Percentiles rank a stretch among this genome's conserved stretches.
phyloP scores from a whole-genome alignment of 2,888 invertebrate species.

The Mythimna vitellina region DNA sequence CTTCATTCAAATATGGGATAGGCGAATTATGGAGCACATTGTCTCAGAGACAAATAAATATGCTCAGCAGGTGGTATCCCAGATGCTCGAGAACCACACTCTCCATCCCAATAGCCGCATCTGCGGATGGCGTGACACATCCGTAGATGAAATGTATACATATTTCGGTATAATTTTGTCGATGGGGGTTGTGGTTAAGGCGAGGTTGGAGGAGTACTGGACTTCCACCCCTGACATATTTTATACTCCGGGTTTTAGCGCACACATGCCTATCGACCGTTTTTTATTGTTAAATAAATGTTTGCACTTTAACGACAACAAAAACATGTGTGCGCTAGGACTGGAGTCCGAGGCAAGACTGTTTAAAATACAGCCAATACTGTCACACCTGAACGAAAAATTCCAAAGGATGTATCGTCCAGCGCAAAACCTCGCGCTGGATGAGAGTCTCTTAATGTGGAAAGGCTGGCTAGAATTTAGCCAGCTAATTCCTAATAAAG shows the following conservation, averaged over 20 bases:
- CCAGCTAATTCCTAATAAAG: not conserved
- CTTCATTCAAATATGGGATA: no score
- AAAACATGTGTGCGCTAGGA: not conserved
- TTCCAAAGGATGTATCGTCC: not conserved
- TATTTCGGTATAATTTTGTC: not conserved
- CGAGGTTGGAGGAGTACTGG: not conserved
- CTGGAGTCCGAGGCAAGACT: not conserved
- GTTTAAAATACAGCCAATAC: not conserved
- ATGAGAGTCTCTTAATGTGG: not conserved
- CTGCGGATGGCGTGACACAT: not conserved
- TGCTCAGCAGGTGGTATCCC: constrained; percentile 1
- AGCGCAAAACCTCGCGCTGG: not conserved
- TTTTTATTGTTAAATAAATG: not conserved
- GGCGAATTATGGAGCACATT: not conserved
- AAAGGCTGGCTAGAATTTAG: not conserved
- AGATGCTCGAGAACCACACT: not conserved
- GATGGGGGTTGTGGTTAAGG: constrained; percentile 8
- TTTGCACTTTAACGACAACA: not conserved
- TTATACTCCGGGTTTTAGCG: constrained; percentile 4
- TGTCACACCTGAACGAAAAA: not conserved
- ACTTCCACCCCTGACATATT: not conserved
- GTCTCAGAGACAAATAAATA: constrained; percentile 44
- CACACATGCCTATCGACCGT: not conserved
- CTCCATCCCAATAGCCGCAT: not conserved
- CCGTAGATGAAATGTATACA: not conserved